These are phyloP conservation scores for Hirtodrosophila trivittata DNA, from an alignment of 2,888 invertebrate genomes.

Conservation along the genomic window DNA sequence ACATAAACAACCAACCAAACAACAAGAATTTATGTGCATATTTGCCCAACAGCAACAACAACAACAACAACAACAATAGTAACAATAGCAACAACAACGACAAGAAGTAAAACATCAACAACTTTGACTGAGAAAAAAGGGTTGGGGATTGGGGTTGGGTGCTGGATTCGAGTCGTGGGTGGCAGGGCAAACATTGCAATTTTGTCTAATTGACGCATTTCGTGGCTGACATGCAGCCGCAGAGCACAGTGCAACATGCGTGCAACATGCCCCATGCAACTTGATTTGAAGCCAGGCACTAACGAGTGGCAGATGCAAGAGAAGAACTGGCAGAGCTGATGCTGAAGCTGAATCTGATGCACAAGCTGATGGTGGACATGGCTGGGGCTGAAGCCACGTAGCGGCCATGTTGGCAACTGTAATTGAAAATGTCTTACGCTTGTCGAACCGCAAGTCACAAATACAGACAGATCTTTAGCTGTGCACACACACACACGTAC, in stretches of 20 bases:
- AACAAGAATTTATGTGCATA: conserved; percentile 67
- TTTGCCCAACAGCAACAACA: conserved; percentile 27
- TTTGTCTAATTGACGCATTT: conserved; percentile 80
- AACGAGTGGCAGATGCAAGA: conserved; percentile 36
- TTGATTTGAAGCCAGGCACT: conserved; percentile 50
- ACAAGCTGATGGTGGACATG: conserved; percentile 16
- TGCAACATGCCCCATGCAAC: conserved; percentile 49
- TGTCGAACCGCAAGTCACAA: conserved; percentile 77
- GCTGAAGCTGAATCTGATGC: conserved; percentile 8
- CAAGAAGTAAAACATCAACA: neutral
- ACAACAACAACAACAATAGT: conserved; percentile 16
- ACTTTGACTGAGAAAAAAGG: neutral
- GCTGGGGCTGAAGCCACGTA: conserved; percentile 36
- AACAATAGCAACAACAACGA: conserved; percentile 1
- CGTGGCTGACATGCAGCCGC: conserved; percentile 69
- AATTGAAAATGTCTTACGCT: conserved; percentile 82
- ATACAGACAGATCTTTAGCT: conserved; percentile 40
- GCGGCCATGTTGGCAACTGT: conserved; percentile 68
- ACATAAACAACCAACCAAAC: conserved; percentile 42
- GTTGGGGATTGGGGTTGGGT: neutral
- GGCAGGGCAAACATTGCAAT: conserved; percentile 63
- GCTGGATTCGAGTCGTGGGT: neutral
- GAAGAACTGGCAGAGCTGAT: conserved; percentile 8
- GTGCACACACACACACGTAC: conserved; percentile 3
- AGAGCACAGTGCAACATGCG: conserved; percentile 41